Evolutionary conservation across 2,888 invertebrate species (phyloP).

Genomic region (Hipparchia sbordonii): DNA sequence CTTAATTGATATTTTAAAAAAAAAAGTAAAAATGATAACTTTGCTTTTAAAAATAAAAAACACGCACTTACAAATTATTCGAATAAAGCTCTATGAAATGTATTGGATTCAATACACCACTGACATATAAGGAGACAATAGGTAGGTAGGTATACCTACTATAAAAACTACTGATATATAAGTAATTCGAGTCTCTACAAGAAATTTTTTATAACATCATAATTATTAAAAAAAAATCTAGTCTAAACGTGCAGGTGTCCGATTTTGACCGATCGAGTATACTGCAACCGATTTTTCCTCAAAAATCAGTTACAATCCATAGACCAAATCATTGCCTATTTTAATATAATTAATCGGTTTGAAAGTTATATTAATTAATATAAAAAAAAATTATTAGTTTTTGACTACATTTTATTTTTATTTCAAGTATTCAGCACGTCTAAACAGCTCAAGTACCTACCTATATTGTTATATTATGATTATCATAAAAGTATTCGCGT

Average conservation of each 20-base stretch:
- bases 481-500: slow-evolving; percentile 4
- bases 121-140: slow-evolving; percentile 14
- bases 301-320: neutral
- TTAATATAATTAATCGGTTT: too few relatives aligned
- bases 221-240: neutral
- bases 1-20: too few relatives aligned
- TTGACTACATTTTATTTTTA: too few relatives aligned
- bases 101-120: slow-evolving; percentile 17
- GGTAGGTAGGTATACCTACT: neutral
- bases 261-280: neutral
- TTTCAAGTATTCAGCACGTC: neutral
- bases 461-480: too few relatives aligned
- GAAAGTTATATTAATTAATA: too few relatives aligned
- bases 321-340: too few relatives aligned
- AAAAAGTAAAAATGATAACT: neutral
- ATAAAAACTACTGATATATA: slow-evolving; percentile 4
- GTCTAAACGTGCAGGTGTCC: neutral
- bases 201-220: neutral
- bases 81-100: slow-evolving; percentile 32
- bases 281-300: neutral
- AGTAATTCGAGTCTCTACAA: neutral
- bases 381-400: too few relatives aligned
- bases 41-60: neutral
- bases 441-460: neutral
- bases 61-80: slow-evolving; percentile 33